Evolutionary conservation across 1,140 invertebrate species (phyloP).

Genomic region (Drosophila equinoxialis): DNA sequence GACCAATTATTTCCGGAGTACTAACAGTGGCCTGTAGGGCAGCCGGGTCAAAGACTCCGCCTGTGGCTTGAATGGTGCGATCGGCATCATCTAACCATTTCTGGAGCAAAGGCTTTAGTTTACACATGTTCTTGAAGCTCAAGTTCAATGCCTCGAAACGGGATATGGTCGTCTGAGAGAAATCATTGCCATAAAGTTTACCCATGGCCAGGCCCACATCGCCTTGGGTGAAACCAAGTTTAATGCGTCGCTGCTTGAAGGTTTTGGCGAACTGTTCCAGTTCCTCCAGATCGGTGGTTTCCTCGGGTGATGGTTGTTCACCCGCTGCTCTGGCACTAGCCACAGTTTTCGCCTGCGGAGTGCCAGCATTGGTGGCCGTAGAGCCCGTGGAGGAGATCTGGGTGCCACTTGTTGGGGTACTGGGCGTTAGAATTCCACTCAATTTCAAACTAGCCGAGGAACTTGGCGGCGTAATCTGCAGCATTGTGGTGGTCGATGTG

Average conservation of each 20-base stretch:
- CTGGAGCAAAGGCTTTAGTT: constrained; percentile 97
- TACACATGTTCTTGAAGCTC: constrained; percentile 99
- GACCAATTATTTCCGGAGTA: constrained; percentile 93
- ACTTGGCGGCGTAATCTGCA: constrained; percentile 83
- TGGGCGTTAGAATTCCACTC: constrained; percentile 84
- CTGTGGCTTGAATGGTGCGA: constrained; percentile 92
- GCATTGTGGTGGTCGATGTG: constrained; percentile 35
- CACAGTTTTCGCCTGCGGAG: constrained; percentile 84
- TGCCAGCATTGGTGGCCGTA: constrained; percentile 22
- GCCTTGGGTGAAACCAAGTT: constrained; percentile 98
- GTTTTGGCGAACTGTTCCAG: constrained; percentile 98
- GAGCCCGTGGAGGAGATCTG: constrained; percentile 25
- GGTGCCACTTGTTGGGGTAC: constrained; percentile 85
- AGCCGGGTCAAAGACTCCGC: constrained; percentile 85
- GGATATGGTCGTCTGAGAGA: constrained; percentile 99
- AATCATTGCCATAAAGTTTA: constrained; percentile 98
- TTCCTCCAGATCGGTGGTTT: constrained; percentile 97
- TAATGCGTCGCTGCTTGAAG: constrained; percentile 97
- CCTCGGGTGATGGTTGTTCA: constrained; percentile 93
- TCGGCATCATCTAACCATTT: constrained; percentile 99
- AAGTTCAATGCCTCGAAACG: constrained; percentile 99
- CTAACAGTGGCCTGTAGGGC: constrained; percentile 90
- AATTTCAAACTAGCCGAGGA: constrained; percentile 69
- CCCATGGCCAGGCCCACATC: constrained; percentile 99
- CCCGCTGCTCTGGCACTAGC: constrained; percentile 84